Percentiles rank a stretch among this genome's conserved stretches.
Conservation (phyloP, 2,113 vertebrate species). For the Tauraco erythrolophus region DNA sequence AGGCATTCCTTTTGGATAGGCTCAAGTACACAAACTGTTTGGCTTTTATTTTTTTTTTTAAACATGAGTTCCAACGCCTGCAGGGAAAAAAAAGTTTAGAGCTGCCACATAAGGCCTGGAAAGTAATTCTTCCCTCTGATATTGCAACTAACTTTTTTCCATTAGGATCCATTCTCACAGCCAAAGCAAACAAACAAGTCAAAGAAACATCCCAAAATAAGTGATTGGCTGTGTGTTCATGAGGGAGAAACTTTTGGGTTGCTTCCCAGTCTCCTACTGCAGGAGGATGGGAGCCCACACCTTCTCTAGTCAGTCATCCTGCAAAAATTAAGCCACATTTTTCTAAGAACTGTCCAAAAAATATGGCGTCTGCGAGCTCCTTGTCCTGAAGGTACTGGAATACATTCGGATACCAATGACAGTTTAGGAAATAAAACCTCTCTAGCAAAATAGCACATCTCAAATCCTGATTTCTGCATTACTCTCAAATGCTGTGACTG, state of each 20-base stretch:
- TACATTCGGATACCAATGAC: not conserved
- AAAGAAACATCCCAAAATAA: not conserved
- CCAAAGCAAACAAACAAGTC: not conserved
- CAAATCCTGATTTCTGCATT: not conserved
- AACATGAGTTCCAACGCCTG: not conserved
- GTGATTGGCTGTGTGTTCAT: not conserved
- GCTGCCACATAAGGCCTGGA: not conserved
- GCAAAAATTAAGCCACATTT: not conserved
- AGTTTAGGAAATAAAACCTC: not conserved
- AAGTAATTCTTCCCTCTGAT: not conserved
- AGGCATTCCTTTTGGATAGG: not conserved
- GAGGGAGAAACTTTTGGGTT: not conserved
- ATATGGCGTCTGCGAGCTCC: rapidly evolving
- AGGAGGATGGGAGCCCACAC: not conserved
- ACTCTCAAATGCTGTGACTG: not conserved
- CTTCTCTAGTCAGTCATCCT: not conserved
- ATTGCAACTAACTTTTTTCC: not conserved
- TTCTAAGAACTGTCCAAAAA: not conserved
- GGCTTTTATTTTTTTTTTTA: not conserved
- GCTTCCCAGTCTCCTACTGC: not conserved
- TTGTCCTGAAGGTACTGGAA: not conserved
- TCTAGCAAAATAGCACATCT: not conserved
- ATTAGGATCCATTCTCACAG: not conserved
- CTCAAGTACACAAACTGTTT: not conserved
- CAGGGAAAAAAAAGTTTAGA: not conserved